Percentiles rank a stretch among this genome's conserved stretches.
Evolutionary conservation across 2,797 vertebrate genomes (phyloP).

Genomic region (Pseudomugil tenellus): DNA sequence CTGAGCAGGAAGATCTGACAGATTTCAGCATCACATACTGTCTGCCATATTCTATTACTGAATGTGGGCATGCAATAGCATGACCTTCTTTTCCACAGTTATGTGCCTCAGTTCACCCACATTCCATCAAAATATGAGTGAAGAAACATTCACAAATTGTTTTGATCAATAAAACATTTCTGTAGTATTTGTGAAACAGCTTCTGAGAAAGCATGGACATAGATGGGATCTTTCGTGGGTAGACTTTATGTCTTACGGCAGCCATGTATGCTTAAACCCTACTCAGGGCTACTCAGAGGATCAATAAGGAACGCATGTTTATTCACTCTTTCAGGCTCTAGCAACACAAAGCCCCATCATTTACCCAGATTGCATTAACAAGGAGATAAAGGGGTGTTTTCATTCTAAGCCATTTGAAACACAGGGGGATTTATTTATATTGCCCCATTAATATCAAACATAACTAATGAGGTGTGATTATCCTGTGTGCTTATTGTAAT

Average conservation of each 20-base stretch:
- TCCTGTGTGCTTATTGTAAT: slow-evolving; percentile 76
- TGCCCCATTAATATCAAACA: slow-evolving; percentile 82
- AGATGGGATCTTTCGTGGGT: slow-evolving; percentile 16
- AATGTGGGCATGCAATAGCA: slow-evolving; percentile 56
- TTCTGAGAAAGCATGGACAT: slow-evolving; percentile 22
- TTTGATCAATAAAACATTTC: slow-evolving; percentile 46
- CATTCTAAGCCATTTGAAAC: slow-evolving; percentile 71
- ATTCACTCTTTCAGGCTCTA: slow-evolving; percentile 51
- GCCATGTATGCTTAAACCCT: slow-evolving; percentile 48
- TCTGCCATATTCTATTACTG: slow-evolving; percentile 68
- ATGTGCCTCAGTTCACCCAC: slow-evolving; percentile 41
- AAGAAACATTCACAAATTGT: slow-evolving; percentile 16
- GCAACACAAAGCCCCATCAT: slow-evolving; percentile 73
- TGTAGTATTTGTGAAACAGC: slow-evolving; percentile 28
- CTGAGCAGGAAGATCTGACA: slow-evolving; percentile 73
- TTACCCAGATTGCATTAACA: slow-evolving; percentile 74
- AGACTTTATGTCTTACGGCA: slow-evolving; percentile 34
- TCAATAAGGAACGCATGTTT: slow-evolving; percentile 71
- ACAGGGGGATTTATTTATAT: slow-evolving; percentile 78
- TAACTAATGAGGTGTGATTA: slow-evolving; percentile 85
- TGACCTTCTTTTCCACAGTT: slow-evolving; percentile 56
- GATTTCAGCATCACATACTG: slow-evolving; percentile 73
- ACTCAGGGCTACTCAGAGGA: slow-evolving; percentile 58
- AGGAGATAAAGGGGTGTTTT: slow-evolving; percentile 68
- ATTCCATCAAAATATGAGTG: slow-evolving; percentile 18